Conservation (phyloP, 1,140 invertebrate species). For the Heterodera carotae region DNA sequence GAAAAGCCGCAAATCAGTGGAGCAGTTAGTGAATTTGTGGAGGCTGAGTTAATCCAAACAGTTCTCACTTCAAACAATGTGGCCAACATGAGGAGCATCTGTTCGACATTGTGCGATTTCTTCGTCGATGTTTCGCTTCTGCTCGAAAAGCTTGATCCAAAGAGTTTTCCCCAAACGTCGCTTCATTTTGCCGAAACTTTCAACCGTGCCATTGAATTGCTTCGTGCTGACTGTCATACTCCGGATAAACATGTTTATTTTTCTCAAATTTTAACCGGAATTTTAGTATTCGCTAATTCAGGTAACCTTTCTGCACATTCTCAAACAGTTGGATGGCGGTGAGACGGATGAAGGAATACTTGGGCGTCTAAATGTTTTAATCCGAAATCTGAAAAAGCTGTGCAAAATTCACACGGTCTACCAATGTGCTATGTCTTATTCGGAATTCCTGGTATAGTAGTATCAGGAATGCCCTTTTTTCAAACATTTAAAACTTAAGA, state of each 20-base stretch:
- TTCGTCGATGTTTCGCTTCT: constrained; percentile 24
- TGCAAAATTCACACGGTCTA: constrained; percentile 21
- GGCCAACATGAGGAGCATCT: constrained; percentile 10
- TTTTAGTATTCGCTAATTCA: background rate
- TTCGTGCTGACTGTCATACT: constrained; percentile 29
- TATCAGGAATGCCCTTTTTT: no score
- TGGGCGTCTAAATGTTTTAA: constrained; percentile 16
- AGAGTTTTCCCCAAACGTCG: constrained; percentile 32
- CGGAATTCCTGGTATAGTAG: constrained; percentile 29
- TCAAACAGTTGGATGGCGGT: constrained; percentile 8
- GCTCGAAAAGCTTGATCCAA: constrained; percentile 35
- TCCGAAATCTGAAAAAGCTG: constrained; percentile 31
- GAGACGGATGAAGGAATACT: background rate
- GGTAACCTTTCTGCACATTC: constrained; percentile 24
- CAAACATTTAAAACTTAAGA: constrained; percentile 7
- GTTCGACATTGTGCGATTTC: constrained; percentile 18
- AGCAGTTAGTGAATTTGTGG: constrained; percentile 31
- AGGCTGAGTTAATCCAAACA: constrained; percentile 14
- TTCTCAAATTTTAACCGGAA: background rate
- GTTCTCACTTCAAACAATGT: constrained; percentile 1
- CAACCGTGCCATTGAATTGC: constrained; percentile 26
- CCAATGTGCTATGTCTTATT: constrained; percentile 35
- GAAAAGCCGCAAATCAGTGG: constrained; percentile 6
- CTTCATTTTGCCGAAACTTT: constrained; percentile 37
- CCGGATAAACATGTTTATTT: constrained; percentile 31